phyloP scores from a whole-genome alignment of 2,888 invertebrate species.

The Amiota communis region DNA sequence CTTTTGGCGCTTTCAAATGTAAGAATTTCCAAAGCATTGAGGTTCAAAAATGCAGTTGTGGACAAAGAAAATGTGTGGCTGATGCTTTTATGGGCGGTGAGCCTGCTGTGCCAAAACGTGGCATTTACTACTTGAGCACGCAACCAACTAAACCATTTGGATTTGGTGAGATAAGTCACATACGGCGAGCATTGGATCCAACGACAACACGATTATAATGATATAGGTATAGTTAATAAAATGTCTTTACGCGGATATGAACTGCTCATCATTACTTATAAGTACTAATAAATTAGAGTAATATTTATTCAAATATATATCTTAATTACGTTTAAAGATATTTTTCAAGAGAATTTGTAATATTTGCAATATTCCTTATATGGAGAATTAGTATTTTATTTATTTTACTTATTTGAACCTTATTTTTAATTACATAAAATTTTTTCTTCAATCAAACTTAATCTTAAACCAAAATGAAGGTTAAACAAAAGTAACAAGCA shows the following conservation, averaged over 20 bases:
- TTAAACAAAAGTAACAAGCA: too few species aligned
- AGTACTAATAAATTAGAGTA: too few species aligned
- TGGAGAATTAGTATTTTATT: too few species aligned
- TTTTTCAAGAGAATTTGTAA: too few species aligned
- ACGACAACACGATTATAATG: constrained; percentile 30
- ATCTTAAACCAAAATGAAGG: too few species aligned
- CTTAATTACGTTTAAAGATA: too few species aligned
- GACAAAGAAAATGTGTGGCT: constrained; percentile 40
- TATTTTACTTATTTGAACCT: too few species aligned
- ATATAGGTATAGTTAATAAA: background rate
- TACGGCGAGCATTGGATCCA: constrained; percentile 46
- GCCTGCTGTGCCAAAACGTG: constrained; percentile 53
- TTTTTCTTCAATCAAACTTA: too few species aligned
- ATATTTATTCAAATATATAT: too few species aligned
- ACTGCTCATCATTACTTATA: too few species aligned
- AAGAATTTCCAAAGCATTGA: constrained; percentile 45
- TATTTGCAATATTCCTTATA: too few species aligned
- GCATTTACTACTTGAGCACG: constrained; percentile 57
- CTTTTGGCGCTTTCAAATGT: constrained; percentile 53
- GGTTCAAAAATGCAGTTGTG: constrained; percentile 47
- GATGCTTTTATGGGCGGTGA: constrained; percentile 57
- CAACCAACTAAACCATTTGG: constrained; percentile 47
- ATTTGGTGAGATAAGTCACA: constrained; percentile 48
- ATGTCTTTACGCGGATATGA: background rate
- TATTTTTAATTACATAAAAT: too few species aligned